phyloP scores from a whole-genome alignment of 2,113 vertebrate species.

The Physeter macrocephalus region DNA sequence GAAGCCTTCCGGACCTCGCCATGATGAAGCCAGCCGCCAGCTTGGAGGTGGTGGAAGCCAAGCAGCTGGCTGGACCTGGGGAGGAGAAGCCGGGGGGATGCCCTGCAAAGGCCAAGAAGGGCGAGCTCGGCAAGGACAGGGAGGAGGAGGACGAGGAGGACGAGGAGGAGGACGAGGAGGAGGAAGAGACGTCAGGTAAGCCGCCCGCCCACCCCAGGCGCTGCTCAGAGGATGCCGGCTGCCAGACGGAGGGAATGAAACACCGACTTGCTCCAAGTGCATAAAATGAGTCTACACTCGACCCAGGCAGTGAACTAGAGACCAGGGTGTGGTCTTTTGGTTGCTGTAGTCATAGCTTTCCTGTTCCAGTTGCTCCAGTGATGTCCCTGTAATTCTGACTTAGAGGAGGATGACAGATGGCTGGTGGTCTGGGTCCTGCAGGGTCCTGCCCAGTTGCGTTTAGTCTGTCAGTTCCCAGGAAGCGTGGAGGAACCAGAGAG shows the following conservation, averaged over 20 bases:
- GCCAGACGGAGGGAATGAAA: neutral
- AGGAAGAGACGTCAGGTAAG: conserved; percentile 88
- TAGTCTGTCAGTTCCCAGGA: neutral
- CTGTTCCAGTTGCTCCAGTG: neutral
- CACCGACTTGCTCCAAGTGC: neutral
- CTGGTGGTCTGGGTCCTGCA: neutral
- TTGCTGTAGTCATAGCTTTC: neutral
- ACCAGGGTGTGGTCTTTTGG: neutral
- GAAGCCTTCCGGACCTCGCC: conserved; percentile 93
- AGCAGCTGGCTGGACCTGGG: conserved; percentile 71
- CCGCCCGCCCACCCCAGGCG: too few relatives aligned
- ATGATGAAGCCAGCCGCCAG: conserved; percentile 88
- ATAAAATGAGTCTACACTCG: neutral
- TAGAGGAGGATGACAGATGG: neutral
- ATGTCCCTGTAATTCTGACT: neutral
- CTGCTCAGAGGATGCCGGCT: neutral
- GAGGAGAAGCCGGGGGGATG: conserved; percentile 77
- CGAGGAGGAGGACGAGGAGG: conserved; percentile 81
- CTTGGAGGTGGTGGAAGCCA: conserved; percentile 78
- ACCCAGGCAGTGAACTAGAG: neutral
- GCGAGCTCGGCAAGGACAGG: conserved; percentile 62
- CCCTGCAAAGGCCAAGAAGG: conserved; percentile 74
- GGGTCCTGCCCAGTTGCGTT: neutral
- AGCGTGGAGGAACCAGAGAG: neutral
- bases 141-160: conserved; percentile 76